Evolutionary conservation across 2,113 vertebrate species (phyloP).

Genomic region (Acrocephalus arundinaceus): DNA sequence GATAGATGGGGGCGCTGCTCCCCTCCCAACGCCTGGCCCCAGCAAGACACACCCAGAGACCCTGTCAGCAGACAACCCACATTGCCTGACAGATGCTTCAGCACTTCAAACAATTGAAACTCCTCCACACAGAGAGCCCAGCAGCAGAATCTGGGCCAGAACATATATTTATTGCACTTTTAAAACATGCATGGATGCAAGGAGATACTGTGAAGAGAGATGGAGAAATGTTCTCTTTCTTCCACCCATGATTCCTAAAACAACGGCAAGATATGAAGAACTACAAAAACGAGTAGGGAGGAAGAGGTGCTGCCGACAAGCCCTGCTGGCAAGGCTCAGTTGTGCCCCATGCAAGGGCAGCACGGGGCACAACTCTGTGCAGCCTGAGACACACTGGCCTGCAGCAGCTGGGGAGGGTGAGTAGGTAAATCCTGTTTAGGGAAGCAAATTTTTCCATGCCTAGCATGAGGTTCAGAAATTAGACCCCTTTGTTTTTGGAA

Average conservation of each 20-base stretch:
- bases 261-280: not conserved
- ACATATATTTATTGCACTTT: not conserved
- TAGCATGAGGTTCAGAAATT: not conserved
- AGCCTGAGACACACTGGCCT: not conserved
- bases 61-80: not conserved
- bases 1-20: not conserved
- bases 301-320: not conserved
- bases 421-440: not conserved
- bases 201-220: not conserved
- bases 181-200: not conserved
- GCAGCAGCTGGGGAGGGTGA: not conserved
- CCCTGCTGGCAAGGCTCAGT: not conserved
- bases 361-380: accelerated
- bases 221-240: not conserved
- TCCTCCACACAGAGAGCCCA: not conserved
- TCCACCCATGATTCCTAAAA: not conserved
- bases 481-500: not conserved
- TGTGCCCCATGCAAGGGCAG: not conserved
- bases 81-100: not conserved
- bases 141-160: not conserved
- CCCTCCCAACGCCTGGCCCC: not conserved
- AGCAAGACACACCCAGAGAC: not conserved
- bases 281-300: not conserved
- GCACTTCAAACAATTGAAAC: not conserved
- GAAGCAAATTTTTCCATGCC: not conserved